Conservation (phyloP, 2,888 invertebrate genomes). For the Diarsia dahlii region DNA sequence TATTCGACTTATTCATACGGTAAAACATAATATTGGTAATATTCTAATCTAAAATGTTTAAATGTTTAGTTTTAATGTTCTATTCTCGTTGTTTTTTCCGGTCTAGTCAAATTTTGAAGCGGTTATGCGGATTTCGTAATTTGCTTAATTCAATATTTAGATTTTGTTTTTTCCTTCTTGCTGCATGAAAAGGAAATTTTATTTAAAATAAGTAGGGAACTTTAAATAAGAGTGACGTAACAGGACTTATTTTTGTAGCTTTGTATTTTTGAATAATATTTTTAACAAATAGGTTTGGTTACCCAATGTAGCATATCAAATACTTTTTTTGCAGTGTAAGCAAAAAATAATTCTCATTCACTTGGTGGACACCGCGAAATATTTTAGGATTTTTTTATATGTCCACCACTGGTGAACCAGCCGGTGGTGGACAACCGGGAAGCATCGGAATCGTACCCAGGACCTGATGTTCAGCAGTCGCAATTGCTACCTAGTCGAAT, state of each 20-base stretch:
- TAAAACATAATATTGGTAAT: conserved; percentile 20
- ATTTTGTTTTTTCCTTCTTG: conserved; percentile 21
- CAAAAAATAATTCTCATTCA: no score
- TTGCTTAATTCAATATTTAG: conserved; percentile 13
- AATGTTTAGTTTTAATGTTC: conserved; percentile 8
- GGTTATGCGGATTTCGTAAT: conserved; percentile 4
- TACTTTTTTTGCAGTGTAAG: no score
- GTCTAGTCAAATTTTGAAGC: conserved; percentile 20
- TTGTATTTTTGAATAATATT: not conserved
- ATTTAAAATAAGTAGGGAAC: not conserved
- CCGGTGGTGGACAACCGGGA: no score
- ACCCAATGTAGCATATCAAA: no score
- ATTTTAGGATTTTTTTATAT: no score
- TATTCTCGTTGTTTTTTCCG: conserved; percentile 46
- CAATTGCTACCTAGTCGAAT: no score
- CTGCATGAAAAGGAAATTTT: not conserved
- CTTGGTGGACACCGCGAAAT: no score
- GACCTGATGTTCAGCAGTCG: no score
- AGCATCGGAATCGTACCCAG: no score
- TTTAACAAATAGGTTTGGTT: no score
- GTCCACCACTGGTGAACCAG: no score
- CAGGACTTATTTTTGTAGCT: not conserved
- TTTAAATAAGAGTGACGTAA: not conserved
- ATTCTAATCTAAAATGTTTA: conserved; percentile 26
- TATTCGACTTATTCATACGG: conserved; percentile 27